Evolutionary conservation across 2,888 invertebrate species (phyloP).

Genomic region (Caenorhabditis sp.): DNA sequence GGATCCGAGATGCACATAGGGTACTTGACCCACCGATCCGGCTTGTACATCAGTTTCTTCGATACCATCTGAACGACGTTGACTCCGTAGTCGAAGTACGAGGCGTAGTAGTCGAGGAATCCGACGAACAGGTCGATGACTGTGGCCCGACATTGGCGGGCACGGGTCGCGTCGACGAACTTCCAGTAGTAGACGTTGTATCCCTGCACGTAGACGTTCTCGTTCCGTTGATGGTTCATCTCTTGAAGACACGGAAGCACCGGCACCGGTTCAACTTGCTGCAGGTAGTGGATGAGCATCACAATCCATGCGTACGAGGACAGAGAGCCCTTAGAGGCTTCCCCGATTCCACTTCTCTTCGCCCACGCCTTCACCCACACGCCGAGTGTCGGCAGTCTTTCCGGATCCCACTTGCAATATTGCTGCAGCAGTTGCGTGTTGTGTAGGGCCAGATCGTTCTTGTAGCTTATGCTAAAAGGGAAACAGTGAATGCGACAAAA

Average conservation of each 20-base stretch:
- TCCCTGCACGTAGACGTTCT: conserved; percentile 55
- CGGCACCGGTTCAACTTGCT: conserved; percentile 80
- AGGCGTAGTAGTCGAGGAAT: conserved; percentile 82
- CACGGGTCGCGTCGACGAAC: conserved; percentile 52
- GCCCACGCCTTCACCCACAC: conserved; percentile 68
- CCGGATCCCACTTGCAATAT: conserved; percentile 81
- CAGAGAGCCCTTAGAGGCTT: conserved; percentile 83
- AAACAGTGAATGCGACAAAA: not conserved
- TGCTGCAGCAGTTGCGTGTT: conserved; percentile 82
- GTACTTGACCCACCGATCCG: conserved; percentile 81
- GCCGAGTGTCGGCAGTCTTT: conserved; percentile 79
- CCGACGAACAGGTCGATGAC: conserved; percentile 66
- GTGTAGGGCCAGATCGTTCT: conserved; percentile 82
- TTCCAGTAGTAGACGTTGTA: conserved; percentile 67
- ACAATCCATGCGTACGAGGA: conserved; percentile 84
- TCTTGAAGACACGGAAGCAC: conserved; percentile 83
- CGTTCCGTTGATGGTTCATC: conserved; percentile 77
- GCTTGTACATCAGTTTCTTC: conserved; percentile 72
- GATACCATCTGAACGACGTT: conserved; percentile 61
- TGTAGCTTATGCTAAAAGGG: conserved; percentile 81
- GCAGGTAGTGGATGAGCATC: conserved; percentile 83
- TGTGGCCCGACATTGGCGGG: conserved; percentile 26
- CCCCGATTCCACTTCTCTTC: conserved; percentile 79
- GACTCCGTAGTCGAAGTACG: conserved; percentile 56
- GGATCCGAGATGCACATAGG: conserved; percentile 84